A percentile compares a stretch with the other conserved stretches of the same genome.
phyloP scores from a whole-genome alignment of 2,797 vertebrate genomes.

The Enteromius anoplus region DNA sequence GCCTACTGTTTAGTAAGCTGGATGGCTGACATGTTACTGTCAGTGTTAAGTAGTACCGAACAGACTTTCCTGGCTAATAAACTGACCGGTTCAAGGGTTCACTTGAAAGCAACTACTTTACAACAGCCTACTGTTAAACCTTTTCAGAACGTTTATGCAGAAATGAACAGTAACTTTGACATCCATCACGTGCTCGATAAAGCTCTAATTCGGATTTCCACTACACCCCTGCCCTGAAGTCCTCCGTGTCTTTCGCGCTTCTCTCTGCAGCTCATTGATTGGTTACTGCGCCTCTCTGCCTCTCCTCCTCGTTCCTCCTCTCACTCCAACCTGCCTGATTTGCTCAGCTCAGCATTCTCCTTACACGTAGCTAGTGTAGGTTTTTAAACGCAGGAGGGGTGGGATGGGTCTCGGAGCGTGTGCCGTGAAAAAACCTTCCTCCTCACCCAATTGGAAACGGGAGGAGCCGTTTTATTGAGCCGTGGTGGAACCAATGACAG shows the following conservation, averaged over 20 bases:
- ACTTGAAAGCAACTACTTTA: background rate
- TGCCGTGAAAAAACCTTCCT: slow-evolving; percentile 13
- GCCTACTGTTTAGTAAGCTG: background rate
- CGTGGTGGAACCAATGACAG: slow-evolving; percentile 73
- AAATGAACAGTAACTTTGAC: background rate
- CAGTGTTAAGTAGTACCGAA: background rate
- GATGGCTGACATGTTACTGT: background rate
- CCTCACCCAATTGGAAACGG: slow-evolving; percentile 68
- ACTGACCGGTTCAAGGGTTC: background rate
- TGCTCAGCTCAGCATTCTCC: slow-evolving; percentile 41
- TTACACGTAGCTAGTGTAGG: slow-evolving; percentile 46
- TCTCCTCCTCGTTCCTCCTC: slow-evolving; percentile 6
- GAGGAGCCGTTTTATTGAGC: slow-evolving; percentile 71
- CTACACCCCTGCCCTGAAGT: background rate
- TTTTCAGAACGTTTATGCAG: background rate
- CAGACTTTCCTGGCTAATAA: background rate
- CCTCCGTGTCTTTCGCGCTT: background rate
- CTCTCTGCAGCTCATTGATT: slow-evolving; percentile 14
- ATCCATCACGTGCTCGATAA: background rate
- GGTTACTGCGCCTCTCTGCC: background rate
- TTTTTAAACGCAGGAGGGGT: slow-evolving; percentile 43
- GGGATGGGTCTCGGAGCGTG: slow-evolving; percentile 32
- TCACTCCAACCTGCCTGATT: background rate
- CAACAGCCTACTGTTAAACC: background rate
- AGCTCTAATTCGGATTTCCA: background rate